A percentile compares a stretch with the other conserved stretches of the same genome.
Evolutionary conservation across 1,140 invertebrate species (phyloP).

Genomic region (Sarcophaga peregrina): DNA sequence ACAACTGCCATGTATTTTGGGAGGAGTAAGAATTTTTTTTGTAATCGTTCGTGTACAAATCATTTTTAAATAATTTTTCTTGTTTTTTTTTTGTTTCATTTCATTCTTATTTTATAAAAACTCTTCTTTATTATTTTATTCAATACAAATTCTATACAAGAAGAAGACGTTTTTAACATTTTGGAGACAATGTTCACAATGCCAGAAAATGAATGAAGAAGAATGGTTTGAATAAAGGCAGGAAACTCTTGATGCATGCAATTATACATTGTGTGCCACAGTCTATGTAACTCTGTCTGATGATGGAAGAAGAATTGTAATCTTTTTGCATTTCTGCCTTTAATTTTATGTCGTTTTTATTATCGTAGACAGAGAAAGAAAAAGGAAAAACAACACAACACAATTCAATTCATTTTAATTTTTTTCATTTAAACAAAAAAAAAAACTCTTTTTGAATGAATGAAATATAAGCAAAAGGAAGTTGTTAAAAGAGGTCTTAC

Average conservation of each 20-base stretch:
- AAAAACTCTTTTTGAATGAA: no score
- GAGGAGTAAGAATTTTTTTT: slow-evolving; percentile 25
- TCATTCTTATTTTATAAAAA: neutral
- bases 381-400: no score
- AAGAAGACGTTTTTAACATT: neutral
- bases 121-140: neutral
- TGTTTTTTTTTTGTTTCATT: neutral
- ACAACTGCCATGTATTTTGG: no score
- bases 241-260: slow-evolving; percentile 1
- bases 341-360: no score
- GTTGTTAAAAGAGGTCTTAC: no score
- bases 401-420: no score
- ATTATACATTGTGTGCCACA: neutral
- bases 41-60: slow-evolving; percentile 35
- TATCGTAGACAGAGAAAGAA: no score
- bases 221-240: neutral
- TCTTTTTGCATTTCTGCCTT: no score
- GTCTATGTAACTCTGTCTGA: neutral
- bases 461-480: no score
- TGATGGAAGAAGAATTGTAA: neutral
- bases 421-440: no score
- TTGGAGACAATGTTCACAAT: neutral
- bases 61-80: slow-evolving; percentile 12
- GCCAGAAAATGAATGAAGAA: no score
- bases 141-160: slow-evolving; percentile 17